A percentile compares a stretch with the other conserved stretches of the same genome.
phyloP scores from a whole-genome alignment of 2,888 invertebrate genomes.

The Agrotis segetum region DNA sequence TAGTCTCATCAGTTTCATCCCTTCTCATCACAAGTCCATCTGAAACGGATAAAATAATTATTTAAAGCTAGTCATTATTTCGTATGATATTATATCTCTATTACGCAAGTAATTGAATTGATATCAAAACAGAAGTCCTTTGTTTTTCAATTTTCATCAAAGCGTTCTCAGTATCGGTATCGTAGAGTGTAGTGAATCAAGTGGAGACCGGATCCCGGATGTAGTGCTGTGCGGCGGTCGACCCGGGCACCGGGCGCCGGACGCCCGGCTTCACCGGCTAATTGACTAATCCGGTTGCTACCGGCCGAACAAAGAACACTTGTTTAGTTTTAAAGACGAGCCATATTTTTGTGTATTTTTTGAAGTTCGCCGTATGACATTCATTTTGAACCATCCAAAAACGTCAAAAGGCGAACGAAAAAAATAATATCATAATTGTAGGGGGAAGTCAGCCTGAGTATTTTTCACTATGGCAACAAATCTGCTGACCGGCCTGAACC shows the following conservation, averaged over 20 bases:
- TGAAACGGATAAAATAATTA: too few relatives aligned
- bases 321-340: slow-evolving; percentile 9
- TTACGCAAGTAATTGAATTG: too few relatives aligned
- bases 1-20: too few relatives aligned
- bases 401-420: too few relatives aligned
- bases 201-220: slow-evolving; percentile 61
- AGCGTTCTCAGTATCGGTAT: slow-evolving; percentile 30
- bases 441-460: too few relatives aligned
- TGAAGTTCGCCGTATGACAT: too few relatives aligned
- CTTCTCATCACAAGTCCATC: too few relatives aligned
- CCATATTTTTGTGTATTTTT: slow-evolving; percentile 17
- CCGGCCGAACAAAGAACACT: slow-evolving; percentile 55
- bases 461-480: too few relatives aligned
- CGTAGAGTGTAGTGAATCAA: slow-evolving; percentile 55
- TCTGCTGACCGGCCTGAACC: too few relatives aligned
- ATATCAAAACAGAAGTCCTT: background rate
- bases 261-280: slow-evolving; percentile 65
- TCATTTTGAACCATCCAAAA: too few relatives aligned
- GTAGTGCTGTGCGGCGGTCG: slow-evolving; percentile 58
- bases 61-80: background rate
- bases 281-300: slow-evolving; percentile 66
- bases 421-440: too few relatives aligned
- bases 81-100: too few relatives aligned
- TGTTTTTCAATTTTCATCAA: slow-evolving; percentile 20
- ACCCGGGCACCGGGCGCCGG: slow-evolving; percentile 56